Evolutionary conservation across 2,888 invertebrate genomes (phyloP), one percentile per base, ranked within the genome.

Genomic region (Pecten maximus): DNA sequence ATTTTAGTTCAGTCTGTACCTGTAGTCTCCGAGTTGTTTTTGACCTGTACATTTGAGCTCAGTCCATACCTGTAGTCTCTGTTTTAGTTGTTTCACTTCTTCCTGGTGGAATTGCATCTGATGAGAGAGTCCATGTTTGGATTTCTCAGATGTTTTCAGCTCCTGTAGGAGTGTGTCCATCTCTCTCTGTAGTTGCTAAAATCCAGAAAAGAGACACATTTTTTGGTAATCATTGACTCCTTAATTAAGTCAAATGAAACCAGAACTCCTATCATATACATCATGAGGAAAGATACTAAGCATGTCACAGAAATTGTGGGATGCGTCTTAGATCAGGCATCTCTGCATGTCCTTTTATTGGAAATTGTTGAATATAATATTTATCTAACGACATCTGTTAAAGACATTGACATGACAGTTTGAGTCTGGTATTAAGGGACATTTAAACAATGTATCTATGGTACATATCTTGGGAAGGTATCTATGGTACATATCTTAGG

Each of bases 21-120:
- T 60, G 60, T 23, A 60, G 60, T n/a, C 60, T 60, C 15, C 23
- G 60, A n/a, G n/a, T n/a, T n/a, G n/a, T n/a, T n/a, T n/a, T n/a
- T n/a, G n/a, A n/a, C 4, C n/a, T 54, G 3, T 23, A 54, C 54
- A 15, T 3, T 0, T 54, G 23, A 19, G n/a, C n/a, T 35, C 0
- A 74, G 6, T 74, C 35, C 87, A 4, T 88, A 94, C 94, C 94
- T 93, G 94, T 88, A 95, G 94, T 60, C 94, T 93, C 10, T 89
- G 90, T 88, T 93, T 93, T 87, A 94, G 94, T 89, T 93, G 91
- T 6, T 92, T 89, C 0, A 95, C 94, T 91, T 96, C 95, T 88
- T 94, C 92, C 89, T 96, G 95, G 91, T 96, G 95, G 48, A 93
- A 48, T 54, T 94, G 92, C 28, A 93, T 92, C 87, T 95, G 95